Evolutionary conservation across 2,888 invertebrate species (phyloP).

Genomic region (Ligdia adustata): DNA sequence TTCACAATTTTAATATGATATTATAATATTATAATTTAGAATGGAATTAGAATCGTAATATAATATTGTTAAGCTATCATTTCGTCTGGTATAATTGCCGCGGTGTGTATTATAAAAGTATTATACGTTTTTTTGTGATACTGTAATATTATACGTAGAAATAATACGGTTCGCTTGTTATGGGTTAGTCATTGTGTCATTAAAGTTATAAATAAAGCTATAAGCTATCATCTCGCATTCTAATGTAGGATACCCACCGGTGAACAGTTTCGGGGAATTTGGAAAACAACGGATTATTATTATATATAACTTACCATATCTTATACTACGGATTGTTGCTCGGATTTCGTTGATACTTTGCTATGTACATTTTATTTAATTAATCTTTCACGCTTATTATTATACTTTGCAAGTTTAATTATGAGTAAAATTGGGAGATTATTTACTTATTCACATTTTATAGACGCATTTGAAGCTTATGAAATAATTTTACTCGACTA

Average conservation of each 20-base stretch:
- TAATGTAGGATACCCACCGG: conserved; percentile 26
- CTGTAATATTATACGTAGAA: conserved; percentile 55
- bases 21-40: conserved; percentile 53
- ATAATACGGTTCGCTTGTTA: conserved; percentile 55
- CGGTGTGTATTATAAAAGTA: conserved; percentile 46
- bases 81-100: conserved; percentile 64
- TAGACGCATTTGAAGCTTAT: no score
- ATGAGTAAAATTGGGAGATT: no score
- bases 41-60: conserved; percentile 63
- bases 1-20: conserved; percentile 38
- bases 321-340: no score
- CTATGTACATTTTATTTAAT: no score
- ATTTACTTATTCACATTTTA: no score
- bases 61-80: conserved; percentile 66
- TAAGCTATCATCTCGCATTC: conserved; percentile 37
- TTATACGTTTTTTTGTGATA: conserved; percentile 25
- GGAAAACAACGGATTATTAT: background rate
- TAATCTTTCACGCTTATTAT: no score
- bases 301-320: no score
- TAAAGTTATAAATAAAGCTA: conserved; percentile 60
- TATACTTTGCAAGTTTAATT: no score
- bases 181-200: conserved; percentile 58
- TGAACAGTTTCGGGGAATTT: conserved; percentile 29
- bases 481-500: no score
- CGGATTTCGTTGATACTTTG: conserved; percentile 1